Conservation (phyloP, 2,113 vertebrate genomes). For the Podilymbus podiceps region DNA sequence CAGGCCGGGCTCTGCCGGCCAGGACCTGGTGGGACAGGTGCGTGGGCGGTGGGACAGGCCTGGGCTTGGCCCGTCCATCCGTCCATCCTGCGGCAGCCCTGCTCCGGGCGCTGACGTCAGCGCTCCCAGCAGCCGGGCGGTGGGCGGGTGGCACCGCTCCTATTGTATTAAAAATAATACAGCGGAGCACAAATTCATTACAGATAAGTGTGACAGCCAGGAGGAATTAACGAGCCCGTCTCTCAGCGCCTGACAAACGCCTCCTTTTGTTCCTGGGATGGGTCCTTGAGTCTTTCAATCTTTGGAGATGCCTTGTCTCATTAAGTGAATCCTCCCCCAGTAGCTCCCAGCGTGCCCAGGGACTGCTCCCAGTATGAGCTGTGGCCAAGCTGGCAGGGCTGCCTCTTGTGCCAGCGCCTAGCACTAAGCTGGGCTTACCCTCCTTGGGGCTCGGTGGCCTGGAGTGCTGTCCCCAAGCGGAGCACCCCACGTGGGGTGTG, state of each 20-base stretch:
- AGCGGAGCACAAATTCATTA: conserved; percentile 69
- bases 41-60: neutral
- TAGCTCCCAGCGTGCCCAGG: neutral
- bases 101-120: conserved; percentile 39
- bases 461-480: neutral
- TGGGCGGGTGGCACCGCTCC: conserved; percentile 56
- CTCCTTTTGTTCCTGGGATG: conserved; percentile 67
- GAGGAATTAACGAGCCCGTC: conserved; percentile 67
- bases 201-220: conserved; percentile 68
- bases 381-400: neutral
- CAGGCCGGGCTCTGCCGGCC: neutral
- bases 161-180: conserved; percentile 73
- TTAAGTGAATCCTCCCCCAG: conserved; percentile 37
- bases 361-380: neutral
- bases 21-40: neutral
- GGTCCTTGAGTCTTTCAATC: conserved; percentile 58
- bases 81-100: conserved; percentile 21
- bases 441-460: neutral
- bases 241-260: conserved; percentile 65
- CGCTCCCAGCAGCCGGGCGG: conserved; percentile 50
- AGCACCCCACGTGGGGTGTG: rapidly evolving
- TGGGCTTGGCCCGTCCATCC: neutral
- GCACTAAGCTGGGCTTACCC: neutral
- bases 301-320: conserved; percentile 44
- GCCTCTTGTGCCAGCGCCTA: neutral